Percentiles rank a stretch among this genome's conserved stretches.
These are phyloP conservation scores for Hyperoplus immaculatus DNA, from an alignment of 2,797 vertebrate species.

Conservation along the genomic window DNA sequence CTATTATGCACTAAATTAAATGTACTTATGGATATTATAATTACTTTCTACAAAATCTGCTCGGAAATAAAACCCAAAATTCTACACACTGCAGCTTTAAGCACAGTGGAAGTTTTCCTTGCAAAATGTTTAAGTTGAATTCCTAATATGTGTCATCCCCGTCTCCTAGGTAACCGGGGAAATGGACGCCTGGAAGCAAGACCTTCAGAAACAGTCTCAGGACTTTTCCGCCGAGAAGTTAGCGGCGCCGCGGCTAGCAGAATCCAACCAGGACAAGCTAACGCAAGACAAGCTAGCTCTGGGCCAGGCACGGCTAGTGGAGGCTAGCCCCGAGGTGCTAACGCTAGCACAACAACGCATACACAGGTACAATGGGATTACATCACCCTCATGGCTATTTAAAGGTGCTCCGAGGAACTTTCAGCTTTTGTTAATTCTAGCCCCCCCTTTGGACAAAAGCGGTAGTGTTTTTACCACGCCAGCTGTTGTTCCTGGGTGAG, in stretches of 20 bases:
- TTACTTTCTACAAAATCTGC: too few species aligned
- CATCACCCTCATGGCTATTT: neutral
- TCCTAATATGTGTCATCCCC: neutral
- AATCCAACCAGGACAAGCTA: slow-evolving; percentile 88
- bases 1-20: too few species aligned
- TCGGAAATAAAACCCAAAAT: too few species aligned
- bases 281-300: slow-evolving; percentile 91
- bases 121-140: too few species aligned
- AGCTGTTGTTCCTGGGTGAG: too few species aligned
- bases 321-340: slow-evolving; percentile 90
- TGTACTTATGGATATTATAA: too few species aligned
- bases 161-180: slow-evolving; percentile 92
- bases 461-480: too few species aligned
- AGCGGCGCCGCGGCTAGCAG: slow-evolving; percentile 85
- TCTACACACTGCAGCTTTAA: too few species aligned
- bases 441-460: too few species aligned
- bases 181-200: slow-evolving; percentile 97
- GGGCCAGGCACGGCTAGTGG: slow-evolving; percentile 88
- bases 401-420: too few species aligned
- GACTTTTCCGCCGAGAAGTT: slow-evolving; percentile 95
- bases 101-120: too few species aligned
- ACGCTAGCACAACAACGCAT: slow-evolving; percentile 95
- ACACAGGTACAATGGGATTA: slow-evolving; percentile 79
- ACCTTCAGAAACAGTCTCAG: slow-evolving; percentile 94
- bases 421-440: too few species aligned